These are phyloP conservation scores for Gymnocheta viridis DNA, from an alignment of 2,888 invertebrate species.

Conservation along the genomic window DNA sequence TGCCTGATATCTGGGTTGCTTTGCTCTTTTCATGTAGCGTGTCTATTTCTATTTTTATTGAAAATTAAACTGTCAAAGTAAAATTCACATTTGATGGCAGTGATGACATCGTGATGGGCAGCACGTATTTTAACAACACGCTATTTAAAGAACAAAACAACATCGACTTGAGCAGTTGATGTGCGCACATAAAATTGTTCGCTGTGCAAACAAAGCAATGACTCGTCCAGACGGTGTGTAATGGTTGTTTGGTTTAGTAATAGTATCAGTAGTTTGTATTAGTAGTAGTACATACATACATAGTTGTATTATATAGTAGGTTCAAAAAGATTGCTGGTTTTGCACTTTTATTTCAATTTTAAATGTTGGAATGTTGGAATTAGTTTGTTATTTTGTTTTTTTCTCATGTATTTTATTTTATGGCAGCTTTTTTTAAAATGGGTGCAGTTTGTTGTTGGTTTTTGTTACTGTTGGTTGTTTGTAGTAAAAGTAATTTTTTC, in stretches of 20 bases:
- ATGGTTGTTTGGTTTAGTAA: slow-evolving; percentile 55
- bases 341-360: neutral
- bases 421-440: slow-evolving; percentile 5
- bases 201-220: neutral
- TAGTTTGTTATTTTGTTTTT: neutral
- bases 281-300: slow-evolving; percentile 7
- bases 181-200: neutral
- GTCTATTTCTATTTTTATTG: neutral
- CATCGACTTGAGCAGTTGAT: neutral
- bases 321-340: slow-evolving; percentile 2
- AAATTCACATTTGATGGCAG: neutral
- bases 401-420: neutral
- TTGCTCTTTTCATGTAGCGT: neutral
- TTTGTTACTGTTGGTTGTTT: slow-evolving; percentile 6
- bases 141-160: neutral
- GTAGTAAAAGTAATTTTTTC: slow-evolving; percentile 40
- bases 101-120: too few species aligned
- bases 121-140: neutral
- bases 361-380: slow-evolving; percentile 12
- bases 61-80: neutral
- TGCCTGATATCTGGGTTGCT: neutral
- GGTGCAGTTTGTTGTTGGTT: slow-evolving; percentile 9
- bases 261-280: slow-evolving; percentile 64
- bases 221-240: neutral
- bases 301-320: slow-evolving; percentile 28